phyloP scores from a whole-genome alignment of 2,797 vertebrate genomes.

The Aplochiton taeniatus region DNA sequence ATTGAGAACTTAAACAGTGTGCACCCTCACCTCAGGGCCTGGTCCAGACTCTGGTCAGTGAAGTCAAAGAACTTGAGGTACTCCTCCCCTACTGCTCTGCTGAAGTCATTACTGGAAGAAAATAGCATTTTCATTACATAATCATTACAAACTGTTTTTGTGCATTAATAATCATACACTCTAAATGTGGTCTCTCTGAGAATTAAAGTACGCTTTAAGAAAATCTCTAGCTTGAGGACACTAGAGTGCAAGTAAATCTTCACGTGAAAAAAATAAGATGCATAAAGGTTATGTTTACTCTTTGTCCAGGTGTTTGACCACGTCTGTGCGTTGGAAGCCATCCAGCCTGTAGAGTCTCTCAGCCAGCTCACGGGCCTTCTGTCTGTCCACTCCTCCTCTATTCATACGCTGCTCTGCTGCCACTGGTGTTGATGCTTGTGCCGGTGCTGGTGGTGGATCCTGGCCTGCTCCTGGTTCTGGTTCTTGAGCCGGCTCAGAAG shows the following conservation, averaged over 20 bases:
- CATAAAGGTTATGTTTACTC: constrained; percentile 75
- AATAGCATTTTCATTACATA: too few species aligned
- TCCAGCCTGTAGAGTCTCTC: constrained; percentile 81
- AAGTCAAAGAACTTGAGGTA: constrained; percentile 90
- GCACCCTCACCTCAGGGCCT: constrained; percentile 80
- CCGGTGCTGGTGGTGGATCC: constrained; percentile 4
- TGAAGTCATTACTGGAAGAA: constrained; percentile 72
- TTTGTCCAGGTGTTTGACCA: constrained; percentile 88
- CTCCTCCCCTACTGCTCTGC: constrained; percentile 81
- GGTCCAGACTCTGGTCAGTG: constrained; percentile 78
- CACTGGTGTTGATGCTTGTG: constrained; percentile 1
- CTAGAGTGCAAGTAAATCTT: background rate
- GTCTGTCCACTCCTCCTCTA: constrained; percentile 63
- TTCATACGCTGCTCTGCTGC: constrained; percentile 51
- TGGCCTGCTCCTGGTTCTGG: background rate
- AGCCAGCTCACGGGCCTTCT: constrained; percentile 73
- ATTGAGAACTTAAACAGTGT: too few species aligned
- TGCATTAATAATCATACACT: too few species aligned
- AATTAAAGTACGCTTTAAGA: too few species aligned
- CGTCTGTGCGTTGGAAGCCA: constrained; percentile 81
- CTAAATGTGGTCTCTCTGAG: too few species aligned
- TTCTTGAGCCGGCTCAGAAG: background rate
- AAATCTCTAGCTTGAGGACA: background rate
- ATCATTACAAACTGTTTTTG: too few species aligned
- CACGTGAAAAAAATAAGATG: background rate